Percentiles rank a stretch among this genome's conserved stretches.
Evolutionary conservation across 2,113 vertebrate species (phyloP).

Genomic region (Stigmatopora argus): DNA sequence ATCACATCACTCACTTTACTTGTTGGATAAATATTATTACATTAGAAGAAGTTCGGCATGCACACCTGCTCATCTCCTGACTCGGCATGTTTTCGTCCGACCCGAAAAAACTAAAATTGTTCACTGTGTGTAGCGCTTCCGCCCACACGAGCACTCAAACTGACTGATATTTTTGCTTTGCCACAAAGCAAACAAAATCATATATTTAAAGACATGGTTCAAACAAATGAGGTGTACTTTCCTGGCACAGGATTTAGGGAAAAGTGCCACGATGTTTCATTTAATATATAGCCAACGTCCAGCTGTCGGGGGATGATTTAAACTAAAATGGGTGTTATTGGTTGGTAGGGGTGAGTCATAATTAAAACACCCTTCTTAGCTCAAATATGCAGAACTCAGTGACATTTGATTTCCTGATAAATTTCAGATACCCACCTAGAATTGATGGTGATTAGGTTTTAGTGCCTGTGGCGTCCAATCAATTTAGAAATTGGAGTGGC

Average conservation of each 20-base stretch:
- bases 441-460: not conserved
- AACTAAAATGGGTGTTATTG: not conserved
- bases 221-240: not conserved
- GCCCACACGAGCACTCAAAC: slow-evolving; percentile 10
- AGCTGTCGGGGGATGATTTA: not conserved
- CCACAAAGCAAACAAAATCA: slow-evolving; percentile 2
- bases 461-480: too few relatives aligned
- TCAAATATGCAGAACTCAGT: not conserved
- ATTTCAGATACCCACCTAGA: not conserved
- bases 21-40: slow-evolving; percentile 43
- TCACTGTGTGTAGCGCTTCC: slow-evolving; percentile 3
- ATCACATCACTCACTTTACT: slow-evolving; percentile 47
- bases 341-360: not conserved
- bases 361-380: not conserved
- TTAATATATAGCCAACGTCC: not conserved
- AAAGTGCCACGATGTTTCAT: not conserved
- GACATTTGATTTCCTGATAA: too few relatives aligned
- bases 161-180: not conserved
- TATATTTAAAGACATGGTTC: not conserved
- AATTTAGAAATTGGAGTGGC: too few relatives aligned
- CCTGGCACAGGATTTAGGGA: not conserved
- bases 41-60: slow-evolving; percentile 9
- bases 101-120: slow-evolving; percentile 12
- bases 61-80: slow-evolving; percentile 25
- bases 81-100: slow-evolving; percentile 39